Percentiles rank a stretch among this genome's conserved stretches.
phyloP scores from a whole-genome alignment of 2,888 invertebrate species.

The Drosophila testacea region DNA sequence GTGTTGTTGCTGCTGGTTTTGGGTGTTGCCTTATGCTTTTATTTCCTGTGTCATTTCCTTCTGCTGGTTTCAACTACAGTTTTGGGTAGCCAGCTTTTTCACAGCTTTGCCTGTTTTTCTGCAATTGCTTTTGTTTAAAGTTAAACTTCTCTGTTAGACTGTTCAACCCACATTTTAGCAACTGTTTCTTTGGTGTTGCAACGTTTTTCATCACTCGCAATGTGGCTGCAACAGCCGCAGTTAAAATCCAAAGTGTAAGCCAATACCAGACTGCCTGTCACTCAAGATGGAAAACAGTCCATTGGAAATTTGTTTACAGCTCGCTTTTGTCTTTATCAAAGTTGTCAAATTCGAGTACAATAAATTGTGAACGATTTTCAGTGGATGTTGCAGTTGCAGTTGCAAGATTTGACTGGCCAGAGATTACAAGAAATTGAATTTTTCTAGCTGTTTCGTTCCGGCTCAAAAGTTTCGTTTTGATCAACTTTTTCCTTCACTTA shows the following conservation, averaged over 20 bases:
- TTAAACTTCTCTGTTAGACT: constrained; percentile 29
- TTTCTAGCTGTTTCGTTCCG: constrained; percentile 27
- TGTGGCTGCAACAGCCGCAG: constrained; percentile 16
- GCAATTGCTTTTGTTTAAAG: constrained; percentile 55
- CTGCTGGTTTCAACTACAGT: constrained; percentile 13
- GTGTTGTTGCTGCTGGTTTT: constrained; percentile 17
- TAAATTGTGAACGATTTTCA: constrained; percentile 56
- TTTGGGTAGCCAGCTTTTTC: constrained; percentile 15
- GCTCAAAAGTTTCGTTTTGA: constrained; percentile 45
- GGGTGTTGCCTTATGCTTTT: constrained; percentile 53
- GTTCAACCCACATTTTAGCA: constrained; percentile 2
- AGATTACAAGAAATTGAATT: constrained; percentile 73
- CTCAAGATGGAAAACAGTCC: neutral
- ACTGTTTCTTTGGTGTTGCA: constrained; percentile 16
- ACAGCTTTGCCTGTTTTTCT: constrained; percentile 24
- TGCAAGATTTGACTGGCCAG: constrained; percentile 48
- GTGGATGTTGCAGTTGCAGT: constrained; percentile 20
- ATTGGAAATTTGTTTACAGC: constrained; percentile 66
- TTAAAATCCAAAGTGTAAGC: constrained; percentile 16
- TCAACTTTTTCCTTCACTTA: constrained; percentile 67
- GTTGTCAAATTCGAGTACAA: constrained; percentile 60
- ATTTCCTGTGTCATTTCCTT: constrained; percentile 54
- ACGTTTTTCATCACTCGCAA: constrained; percentile 41
- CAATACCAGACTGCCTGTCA: neutral
- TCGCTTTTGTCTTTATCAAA: constrained; percentile 39